Percentiles rank a stretch among this genome's conserved stretches.
Conservation (phyloP, 2,113 vertebrate genomes). For the Pica pica region DNA sequence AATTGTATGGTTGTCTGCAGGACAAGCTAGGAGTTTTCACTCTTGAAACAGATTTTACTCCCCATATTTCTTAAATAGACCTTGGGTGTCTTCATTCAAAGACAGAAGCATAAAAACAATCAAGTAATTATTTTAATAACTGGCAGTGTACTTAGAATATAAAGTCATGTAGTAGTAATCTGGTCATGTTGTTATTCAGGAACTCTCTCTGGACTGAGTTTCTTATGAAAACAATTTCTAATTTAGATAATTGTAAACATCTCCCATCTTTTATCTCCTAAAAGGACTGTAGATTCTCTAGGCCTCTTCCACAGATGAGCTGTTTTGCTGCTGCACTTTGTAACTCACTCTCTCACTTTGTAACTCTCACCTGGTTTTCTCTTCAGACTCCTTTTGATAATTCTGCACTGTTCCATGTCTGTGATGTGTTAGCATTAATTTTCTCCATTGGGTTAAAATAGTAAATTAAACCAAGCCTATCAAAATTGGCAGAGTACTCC, state of each 20-base stretch:
- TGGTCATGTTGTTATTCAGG: neutral
- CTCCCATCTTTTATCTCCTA: neutral
- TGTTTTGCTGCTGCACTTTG: neutral
- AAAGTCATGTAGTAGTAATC: neutral
- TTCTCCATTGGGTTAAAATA: neutral
- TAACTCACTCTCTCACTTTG: neutral
- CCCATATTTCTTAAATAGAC: neutral
- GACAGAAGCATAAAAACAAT: neutral
- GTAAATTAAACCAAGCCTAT: neutral
- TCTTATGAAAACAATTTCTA: neutral
- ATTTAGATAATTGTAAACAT: neutral
- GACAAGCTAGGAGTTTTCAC: neutral
- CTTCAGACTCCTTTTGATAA: neutral
- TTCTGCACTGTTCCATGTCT: neutral
- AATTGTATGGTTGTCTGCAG: neutral
- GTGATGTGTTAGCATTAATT: neutral
- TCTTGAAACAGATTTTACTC: neutral
- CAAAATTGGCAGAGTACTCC: neutral
- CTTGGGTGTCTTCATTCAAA: neutral
- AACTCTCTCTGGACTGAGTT: neutral
- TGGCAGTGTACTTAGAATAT: neutral
- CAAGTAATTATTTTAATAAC: neutral
- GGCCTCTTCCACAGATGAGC: neutral
- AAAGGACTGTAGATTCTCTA: neutral
- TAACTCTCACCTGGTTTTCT: neutral